phyloP scores from a whole-genome alignment of 2,113 vertebrate genomes.

The Eulemur rufifrons region DNA sequence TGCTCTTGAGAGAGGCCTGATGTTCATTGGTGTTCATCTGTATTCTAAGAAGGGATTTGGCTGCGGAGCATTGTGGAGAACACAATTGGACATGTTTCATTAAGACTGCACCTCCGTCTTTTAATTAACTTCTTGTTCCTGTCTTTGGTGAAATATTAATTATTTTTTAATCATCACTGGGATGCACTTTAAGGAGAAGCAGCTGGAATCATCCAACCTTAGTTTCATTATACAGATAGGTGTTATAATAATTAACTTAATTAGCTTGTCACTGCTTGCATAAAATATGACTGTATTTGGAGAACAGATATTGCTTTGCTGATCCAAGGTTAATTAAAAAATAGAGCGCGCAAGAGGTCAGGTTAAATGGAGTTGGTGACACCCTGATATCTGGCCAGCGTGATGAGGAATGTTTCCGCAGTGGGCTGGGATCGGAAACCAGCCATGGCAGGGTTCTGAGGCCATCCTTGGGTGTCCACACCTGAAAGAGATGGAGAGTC shows the following conservation, averaged over 20 bases:
- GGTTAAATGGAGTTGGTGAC: conserved; percentile 42
- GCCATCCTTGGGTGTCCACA: no score
- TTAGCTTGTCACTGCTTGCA: conserved; percentile 86
- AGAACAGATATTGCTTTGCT: conserved; percentile 79
- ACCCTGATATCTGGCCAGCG: neutral
- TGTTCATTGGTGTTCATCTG: conserved; percentile 55
- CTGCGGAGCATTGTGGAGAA: conserved; percentile 62
- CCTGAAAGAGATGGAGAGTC: neutral
- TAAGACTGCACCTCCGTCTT: conserved; percentile 84
- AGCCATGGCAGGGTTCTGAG: neutral
- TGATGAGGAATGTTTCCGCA: neutral
- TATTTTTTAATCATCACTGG: conserved; percentile 88
- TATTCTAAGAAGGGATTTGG: conserved; percentile 69
- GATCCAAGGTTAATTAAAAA: conserved; percentile 89
- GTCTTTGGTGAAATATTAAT: conserved; percentile 88
- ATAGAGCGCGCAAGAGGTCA: conserved; percentile 35
- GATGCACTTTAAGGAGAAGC: conserved; percentile 82
- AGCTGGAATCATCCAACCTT: conserved; percentile 79
- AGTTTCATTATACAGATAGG: conserved; percentile 85
- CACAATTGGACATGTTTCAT: conserved; percentile 82
- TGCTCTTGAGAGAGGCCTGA: neutral
- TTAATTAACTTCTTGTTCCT: conserved; percentile 91
- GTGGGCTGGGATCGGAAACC: neutral
- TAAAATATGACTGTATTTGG: conserved; percentile 85
- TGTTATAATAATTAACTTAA: conserved; percentile 90